Evolutionary conservation across 2,888 invertebrate species (phyloP).

Genomic region (Marasmarcha lunaedactyla): DNA sequence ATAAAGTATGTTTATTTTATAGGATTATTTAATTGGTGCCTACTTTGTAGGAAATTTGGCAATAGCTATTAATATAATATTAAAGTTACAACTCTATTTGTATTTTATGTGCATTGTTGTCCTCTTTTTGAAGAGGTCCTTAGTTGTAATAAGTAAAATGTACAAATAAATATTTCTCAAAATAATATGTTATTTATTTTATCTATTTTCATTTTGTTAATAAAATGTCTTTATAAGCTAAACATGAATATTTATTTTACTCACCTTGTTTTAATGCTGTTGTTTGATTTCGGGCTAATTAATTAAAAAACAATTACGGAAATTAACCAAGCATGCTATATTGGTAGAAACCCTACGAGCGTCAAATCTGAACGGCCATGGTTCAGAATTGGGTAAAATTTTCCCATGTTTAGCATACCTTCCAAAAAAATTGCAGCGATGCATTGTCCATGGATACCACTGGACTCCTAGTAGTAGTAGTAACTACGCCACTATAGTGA

Average conservation of each 20-base stretch:
- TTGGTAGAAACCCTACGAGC: too few species aligned
- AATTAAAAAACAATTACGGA: too few species aligned
- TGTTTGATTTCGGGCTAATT: too few species aligned
- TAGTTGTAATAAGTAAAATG: conserved; percentile 49
- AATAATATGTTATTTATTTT: conserved; percentile 68
- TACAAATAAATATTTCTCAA: conserved; percentile 66
- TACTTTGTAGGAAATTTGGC: conserved; percentile 9
- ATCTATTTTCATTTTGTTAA: conserved; percentile 61
- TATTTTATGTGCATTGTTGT: conserved; percentile 52
- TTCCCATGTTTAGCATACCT: too few species aligned
- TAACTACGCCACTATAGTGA: too few species aligned
- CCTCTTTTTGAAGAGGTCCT: conserved; percentile 39
- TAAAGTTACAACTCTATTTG: conserved; percentile 36
- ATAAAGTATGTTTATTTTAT: not conserved
- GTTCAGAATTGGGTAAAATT: too few species aligned
- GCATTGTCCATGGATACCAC: too few species aligned
- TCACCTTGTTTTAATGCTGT: too few species aligned
- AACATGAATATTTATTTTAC: not conserved
- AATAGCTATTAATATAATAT: conserved; percentile 10
- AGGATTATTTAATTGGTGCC: not conserved
- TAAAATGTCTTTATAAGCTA: conserved; percentile 50
- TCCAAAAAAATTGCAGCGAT: too few species aligned
- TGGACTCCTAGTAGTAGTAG: too few species aligned
- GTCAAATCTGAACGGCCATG: too few species aligned
- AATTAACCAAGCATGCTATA: too few species aligned